phyloP scores from a whole-genome alignment of 2,113 vertebrate genomes.

The Dendrocopos noguchii region DNA sequence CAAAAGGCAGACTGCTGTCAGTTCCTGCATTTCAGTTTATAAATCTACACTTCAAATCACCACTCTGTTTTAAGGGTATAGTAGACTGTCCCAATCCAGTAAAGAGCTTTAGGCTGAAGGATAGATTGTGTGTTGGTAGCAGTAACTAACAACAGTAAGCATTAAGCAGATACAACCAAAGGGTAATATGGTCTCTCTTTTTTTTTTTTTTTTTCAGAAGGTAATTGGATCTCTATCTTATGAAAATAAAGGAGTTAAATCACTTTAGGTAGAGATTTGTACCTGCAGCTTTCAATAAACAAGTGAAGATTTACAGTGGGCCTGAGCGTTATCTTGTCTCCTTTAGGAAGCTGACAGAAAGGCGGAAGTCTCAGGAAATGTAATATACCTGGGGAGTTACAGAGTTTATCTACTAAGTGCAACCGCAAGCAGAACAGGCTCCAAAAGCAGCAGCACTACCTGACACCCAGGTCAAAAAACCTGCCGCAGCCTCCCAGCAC shows the following conservation, averaged over 20 bases:
- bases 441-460: background rate
- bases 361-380: background rate
- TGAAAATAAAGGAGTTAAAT: background rate
- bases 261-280: background rate
- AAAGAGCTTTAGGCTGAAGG: background rate
- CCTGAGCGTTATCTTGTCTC: background rate
- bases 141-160: background rate
- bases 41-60: background rate
- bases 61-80: background rate
- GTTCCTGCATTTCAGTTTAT: background rate
- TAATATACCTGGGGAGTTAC: rapidly evolving
- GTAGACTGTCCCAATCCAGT: background rate
- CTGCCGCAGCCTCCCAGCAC: background rate
- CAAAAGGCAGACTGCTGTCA: background rate
- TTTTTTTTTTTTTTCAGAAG: background rate
- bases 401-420: background rate
- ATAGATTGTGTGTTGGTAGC: background rate
- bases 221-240: background rate
- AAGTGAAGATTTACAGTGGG: background rate
- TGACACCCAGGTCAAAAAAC: rapidly evolving
- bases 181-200: background rate
- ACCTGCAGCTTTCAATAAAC: background rate
- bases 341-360: background rate
- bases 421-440: rapidly evolving
- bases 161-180: background rate